Conservation (phyloP, 2,888 invertebrate genomes). For the Sphaerophoria taeniata region DNA sequence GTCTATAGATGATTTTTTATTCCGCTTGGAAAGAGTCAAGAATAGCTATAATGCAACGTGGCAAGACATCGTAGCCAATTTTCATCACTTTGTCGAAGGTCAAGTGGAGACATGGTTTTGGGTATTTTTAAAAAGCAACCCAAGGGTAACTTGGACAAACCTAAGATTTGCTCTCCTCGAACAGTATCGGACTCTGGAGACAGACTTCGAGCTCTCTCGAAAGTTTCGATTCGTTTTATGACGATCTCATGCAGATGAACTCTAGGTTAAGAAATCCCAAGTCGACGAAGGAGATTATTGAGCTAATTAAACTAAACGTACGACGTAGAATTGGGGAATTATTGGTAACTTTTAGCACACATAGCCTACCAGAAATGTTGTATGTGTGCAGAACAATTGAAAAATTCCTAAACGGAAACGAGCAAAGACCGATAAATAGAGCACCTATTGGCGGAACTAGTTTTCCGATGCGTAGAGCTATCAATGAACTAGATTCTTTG, state of each 20-base stretch:
- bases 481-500: no score
- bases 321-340: background rate
- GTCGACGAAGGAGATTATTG: background rate
- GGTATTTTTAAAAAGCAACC: background rate
- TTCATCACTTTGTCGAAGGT: background rate
- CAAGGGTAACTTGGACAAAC: background rate
- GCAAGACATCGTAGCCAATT: background rate
- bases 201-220: constrained; percentile 1
- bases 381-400: constrained; percentile 2
- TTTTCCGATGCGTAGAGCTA: no score
- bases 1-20: constrained; percentile 14
- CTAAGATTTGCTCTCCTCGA: constrained; percentile 2
- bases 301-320: constrained; percentile 1
- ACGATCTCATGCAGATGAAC: background rate
- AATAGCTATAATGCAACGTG: background rate
- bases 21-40: background rate
- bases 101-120: background rate
- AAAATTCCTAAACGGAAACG: background rate
- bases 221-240: constrained; percentile 1
- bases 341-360: background rate
- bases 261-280: background rate
- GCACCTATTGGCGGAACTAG: no score
- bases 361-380: constrained; percentile 2
- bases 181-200: constrained; percentile 14
- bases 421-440: no score